Evolutionary conservation across 2,113 vertebrate species (phyloP), one percentile per base, ranked within the genome.

Genomic region (Nibea albiflora): DNA sequence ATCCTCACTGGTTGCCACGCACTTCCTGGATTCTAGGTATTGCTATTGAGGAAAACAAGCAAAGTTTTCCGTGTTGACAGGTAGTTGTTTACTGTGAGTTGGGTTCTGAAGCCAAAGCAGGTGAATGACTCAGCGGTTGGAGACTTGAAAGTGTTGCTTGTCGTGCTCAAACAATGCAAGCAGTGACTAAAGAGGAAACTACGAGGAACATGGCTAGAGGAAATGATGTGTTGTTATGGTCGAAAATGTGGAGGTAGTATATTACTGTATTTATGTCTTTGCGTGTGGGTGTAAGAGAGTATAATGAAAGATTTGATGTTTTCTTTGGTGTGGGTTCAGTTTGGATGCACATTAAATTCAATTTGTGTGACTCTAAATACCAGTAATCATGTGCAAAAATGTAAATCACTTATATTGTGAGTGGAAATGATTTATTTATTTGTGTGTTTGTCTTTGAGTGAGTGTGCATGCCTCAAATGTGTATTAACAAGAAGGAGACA

Each of bases 131-230:
- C 91, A 93, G 88, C 80, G 83, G 63, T 81, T 88, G 76, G 15
- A 81, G 92, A 78, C 26, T 49, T 11, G n/a, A 39, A 39, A 39
- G 7, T 39, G 35, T 39, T 39, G 66, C 83, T 90, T 92, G 88
- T 90, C 90, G 87, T 91, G 90, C 71, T 93, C 56, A 88, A 95
- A 90, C 90, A 92, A 92, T 95, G 89, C 78, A 91, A 66, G 61
- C 44, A 92, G 84, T 44, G 66, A 65, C 93, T 94, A 95, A 96
- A 96, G 93, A 95, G 95, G 95, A 96, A 96, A 91, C 85, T 81
- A 95, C 88, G 90, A 94, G 92, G 90, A 94, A 94, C 94, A 95
- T 91, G 89, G 91, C 90, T 91, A 91, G 89, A 92, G 87, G 89
- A 94, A 93, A 93, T 92, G 92, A 91, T 80, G 8, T 90, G 24